Base-by-base conservation (phyloP, 92 coral and sea anemone species). In the Metridium senile region DNA sequence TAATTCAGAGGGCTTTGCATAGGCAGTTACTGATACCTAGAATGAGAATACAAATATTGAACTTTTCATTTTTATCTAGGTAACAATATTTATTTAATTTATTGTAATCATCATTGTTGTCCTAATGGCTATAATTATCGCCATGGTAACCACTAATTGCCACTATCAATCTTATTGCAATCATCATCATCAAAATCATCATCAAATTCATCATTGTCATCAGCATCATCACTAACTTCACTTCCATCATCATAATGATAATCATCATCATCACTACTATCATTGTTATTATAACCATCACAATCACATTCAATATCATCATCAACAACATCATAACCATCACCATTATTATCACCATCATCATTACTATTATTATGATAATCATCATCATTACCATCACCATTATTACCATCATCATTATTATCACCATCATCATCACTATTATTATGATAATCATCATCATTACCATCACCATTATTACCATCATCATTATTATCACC, bases 1-100 rank as follows among this genome's bases (percentile, higher is more conserved):
- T 68, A 96, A 85, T 76, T 96, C 98, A 62, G 97, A 96, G 16
- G 99, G 99, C 74, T 90, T 96, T 45, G 94, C 97, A 81, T 96
- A 96, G 10, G 93, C 97, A 61, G 91, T 89, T 66, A 93, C 89
- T 0, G 99, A 96, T 21, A 96, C 99, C 99, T 96, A 62, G 77
- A 30, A 81, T 27, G 21, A 18, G 11, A 26, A 63, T 23, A 35
- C 61, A 28, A 11, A 0, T 11, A 27, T n/a, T n/a, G n/a, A n/a
- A n/a, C n/a, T n/a, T n/a, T n/a, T n/a, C n/a, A n/a, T n/a, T n/a
- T n/a, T n/a, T n/a, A n/a, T n/a, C n/a, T n/a, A n/a, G n/a, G n/a
- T n/a, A n/a, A n/a, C n/a, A n/a, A n/a, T n/a, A n/a, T n/a, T n/a
- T n/a, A n/a, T n/a, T n/a, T n/a, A n/a, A n/a, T n/a, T n/a, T n/a